phyloP scores from a whole-genome alignment of 1,140 invertebrate species.

The Aphis gossypii region DNA sequence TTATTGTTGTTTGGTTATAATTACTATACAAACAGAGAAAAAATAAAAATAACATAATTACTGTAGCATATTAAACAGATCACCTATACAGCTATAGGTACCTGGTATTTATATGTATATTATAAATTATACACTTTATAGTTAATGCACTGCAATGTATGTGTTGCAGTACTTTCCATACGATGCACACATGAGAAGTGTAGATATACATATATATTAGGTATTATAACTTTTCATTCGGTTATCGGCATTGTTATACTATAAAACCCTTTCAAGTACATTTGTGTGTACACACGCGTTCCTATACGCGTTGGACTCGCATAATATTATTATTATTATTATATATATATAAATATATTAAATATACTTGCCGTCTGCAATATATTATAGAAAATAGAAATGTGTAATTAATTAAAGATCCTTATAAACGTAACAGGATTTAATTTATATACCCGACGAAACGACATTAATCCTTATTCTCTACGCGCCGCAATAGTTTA shows the following conservation, averaged over 20 bases:
- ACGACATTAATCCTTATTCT: slow-evolving; percentile 27
- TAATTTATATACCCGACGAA: slow-evolving; percentile 23
- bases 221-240: not conserved
- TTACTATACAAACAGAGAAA: not conserved
- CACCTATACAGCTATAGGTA: not conserved
- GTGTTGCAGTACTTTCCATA: not conserved
- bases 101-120: not conserved
- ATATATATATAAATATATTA: too few relatives aligned
- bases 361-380: not conserved
- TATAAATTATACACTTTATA: not conserved
- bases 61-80: not conserved
- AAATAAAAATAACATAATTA: not conserved
- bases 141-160: not conserved
- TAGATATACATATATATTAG: not conserved
- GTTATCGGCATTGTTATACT: not conserved
- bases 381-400: not conserved
- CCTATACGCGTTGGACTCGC: not conserved
- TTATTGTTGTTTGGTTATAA: not conserved
- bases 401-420: slow-evolving; percentile 33
- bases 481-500: not conserved
- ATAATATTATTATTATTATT: not conserved
- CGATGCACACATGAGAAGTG: not conserved
- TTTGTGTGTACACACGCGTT: not conserved
- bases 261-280: not conserved
- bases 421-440: slow-evolving; percentile 28